Evolutionary conservation across 1,140 invertebrate genomes (phyloP).

Genomic region (Medauroidea extradentata): DNA sequence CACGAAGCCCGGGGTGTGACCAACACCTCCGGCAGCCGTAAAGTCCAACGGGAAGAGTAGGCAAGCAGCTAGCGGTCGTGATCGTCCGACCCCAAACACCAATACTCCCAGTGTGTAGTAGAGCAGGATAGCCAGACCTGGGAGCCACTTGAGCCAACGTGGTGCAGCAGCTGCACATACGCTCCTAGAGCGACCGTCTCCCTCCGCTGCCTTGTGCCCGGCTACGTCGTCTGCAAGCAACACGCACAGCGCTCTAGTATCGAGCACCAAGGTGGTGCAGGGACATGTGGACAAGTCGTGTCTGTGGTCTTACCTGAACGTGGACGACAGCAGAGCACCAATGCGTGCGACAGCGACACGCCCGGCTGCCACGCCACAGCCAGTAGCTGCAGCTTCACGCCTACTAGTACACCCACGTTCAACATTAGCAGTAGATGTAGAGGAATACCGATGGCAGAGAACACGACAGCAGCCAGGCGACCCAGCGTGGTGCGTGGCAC

Average conservation of each 20-base stretch:
- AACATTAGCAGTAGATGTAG: slow-evolving; percentile 57
- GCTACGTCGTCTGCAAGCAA: neutral
- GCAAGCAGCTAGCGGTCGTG: slow-evolving; percentile 47
- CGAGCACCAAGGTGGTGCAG: neutral
- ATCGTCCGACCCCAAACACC: slow-evolving; percentile 54
- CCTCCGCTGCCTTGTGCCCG: neutral
- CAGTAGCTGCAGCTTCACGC: slow-evolving; percentile 47
- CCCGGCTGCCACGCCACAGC: slow-evolving; percentile 4
- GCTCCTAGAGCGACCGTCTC: neutral
- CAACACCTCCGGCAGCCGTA: slow-evolving; percentile 61
- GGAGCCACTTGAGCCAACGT: slow-evolving; percentile 43
- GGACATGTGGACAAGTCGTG: no score
- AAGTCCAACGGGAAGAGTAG: slow-evolving; percentile 64
- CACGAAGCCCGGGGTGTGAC: slow-evolving; percentile 51
- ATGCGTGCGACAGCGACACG: neutral
- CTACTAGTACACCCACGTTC: slow-evolving; percentile 54
- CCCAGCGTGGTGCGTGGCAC: slow-evolving; percentile 54
- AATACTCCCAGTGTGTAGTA: slow-evolving; percentile 58
- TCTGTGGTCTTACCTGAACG: neutral
- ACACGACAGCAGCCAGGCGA: slow-evolving; percentile 52
- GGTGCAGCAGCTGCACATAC: slow-evolving; percentile 21
- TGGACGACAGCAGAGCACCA: slow-evolving; percentile 4
- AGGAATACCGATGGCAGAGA: slow-evolving; percentile 55
- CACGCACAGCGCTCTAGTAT: neutral
- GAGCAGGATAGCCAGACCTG: slow-evolving; percentile 40